Base-by-base conservation (phyloP, 2,113 vertebrate genomes). In the Naja naja region DNA sequence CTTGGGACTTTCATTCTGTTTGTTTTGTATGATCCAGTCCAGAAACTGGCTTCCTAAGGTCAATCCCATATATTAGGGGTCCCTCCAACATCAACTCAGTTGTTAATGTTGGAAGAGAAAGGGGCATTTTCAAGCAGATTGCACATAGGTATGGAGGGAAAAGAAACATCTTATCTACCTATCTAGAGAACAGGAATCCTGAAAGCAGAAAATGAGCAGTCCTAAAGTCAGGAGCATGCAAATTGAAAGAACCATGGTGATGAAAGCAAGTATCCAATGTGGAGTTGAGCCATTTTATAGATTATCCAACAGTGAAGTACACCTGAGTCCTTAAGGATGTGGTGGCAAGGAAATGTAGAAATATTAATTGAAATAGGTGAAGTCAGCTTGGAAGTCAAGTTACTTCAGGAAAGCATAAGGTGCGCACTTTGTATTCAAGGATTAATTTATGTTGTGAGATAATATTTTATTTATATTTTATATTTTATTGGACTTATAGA, bases 321-420 rank as follows among this genome's bases (percentile, higher is more conserved):
- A 81, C 20, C 52, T 39, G 30, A 14, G 5, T 45, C 12, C 30
- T n/a, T 85, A 49, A 23, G 20, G 53, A 34, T 25, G 11, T 30
- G 53, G 22, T 85, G 20, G 52, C 25, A 85, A 49, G 16, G 3
- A 49, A 85, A 49, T 34, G 14, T 89, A 58, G 56, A 49, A 16
- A 60, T 16, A 53, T 88, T 52, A 34, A 54, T 0, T 0, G n/a
- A 23, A 87, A 91, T 94, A 88, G 92, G 45, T 30, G 47, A 16
- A 90, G 86, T 95, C 93, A 34, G 4, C 69, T n/a, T 90, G 95
- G 90, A 94, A 89, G 88, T 93, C 89, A 88, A 90, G 91, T 81
- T 54, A 74, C 58, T 74, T 0, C 87, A 94, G 43, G 74, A 69
- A 91, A 91, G 0, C 0, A 25, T 81, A 91, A 89, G 43, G 88